These are phyloP conservation scores for Talpa occidentalis DNA, from an alignment of 2,113 vertebrate genomes.

Conservation along the genomic window DNA sequence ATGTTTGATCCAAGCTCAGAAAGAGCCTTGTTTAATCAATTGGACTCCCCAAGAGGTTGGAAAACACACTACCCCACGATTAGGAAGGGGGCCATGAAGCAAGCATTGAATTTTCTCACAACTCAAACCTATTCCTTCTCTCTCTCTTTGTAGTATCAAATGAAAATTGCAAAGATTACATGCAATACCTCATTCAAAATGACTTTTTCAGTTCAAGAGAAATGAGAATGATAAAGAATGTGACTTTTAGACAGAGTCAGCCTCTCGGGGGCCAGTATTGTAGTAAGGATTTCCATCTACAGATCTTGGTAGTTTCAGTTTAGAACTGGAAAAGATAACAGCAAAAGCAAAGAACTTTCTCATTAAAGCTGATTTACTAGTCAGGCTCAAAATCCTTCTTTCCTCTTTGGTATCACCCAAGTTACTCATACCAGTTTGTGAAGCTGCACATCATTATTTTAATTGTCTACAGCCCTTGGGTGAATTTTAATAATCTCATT, in stretches of 20 bases:
- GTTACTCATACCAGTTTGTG: not conserved
- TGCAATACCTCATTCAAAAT: not conserved
- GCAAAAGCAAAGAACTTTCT: slow-evolving; percentile 41
- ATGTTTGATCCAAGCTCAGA: slow-evolving; percentile 50
- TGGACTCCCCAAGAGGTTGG: slow-evolving; percentile 1
- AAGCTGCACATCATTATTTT: slow-evolving; percentile 55
- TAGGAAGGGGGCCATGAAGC: not conserved
- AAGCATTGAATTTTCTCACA: slow-evolving; percentile 43
- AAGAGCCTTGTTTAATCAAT: slow-evolving; percentile 38
- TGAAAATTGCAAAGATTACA: slow-evolving; percentile 10
- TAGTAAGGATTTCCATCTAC: not conserved
- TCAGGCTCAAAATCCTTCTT: slow-evolving; percentile 51
- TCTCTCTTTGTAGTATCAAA: slow-evolving; percentile 50
- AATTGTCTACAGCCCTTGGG: slow-evolving; percentile 43
- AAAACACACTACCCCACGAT: not conserved
- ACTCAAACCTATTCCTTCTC: not conserved
- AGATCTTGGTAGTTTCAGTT: slow-evolving; percentile 63
- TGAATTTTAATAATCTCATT: slow-evolving; percentile 36
- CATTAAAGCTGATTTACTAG: slow-evolving; percentile 53
- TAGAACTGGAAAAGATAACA: slow-evolving; percentile 45
- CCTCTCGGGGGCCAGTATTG: not conserved
- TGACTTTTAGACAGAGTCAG: slow-evolving; percentile 39
- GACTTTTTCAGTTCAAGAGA: slow-evolving; percentile 46
- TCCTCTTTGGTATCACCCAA: slow-evolving; percentile 55
- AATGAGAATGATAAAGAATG: not conserved